These are phyloP conservation scores for Noctua comes DNA, from an alignment of 2,888 invertebrate species.

Conservation along the genomic window DNA sequence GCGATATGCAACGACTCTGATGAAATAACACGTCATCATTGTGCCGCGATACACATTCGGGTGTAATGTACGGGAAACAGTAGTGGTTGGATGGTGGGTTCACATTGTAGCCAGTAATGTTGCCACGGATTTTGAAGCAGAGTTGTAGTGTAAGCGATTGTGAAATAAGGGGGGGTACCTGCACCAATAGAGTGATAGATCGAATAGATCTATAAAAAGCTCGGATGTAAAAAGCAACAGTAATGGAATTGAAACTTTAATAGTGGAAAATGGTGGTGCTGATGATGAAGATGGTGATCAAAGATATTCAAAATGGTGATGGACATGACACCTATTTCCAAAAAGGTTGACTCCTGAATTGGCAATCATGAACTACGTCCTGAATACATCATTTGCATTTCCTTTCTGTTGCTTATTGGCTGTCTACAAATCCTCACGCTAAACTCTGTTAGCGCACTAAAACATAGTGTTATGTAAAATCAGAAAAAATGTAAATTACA, in stretches of 20 bases:
- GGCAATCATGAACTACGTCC: background rate
- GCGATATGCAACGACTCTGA: constrained; percentile 65
- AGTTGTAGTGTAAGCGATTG: no score
- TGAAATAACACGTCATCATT: constrained; percentile 81
- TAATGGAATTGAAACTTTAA: background rate
- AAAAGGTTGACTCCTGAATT: background rate
- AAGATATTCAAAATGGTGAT: no score
- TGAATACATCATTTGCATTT: background rate
- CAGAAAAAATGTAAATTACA: background rate
- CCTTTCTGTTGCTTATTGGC: background rate
- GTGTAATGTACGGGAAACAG: constrained; percentile 69
- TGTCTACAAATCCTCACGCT: no score
- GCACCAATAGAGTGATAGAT: no score
- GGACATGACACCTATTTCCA: background rate
- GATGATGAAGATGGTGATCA: no score
- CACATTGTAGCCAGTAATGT: background rate
- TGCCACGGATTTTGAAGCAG: background rate
- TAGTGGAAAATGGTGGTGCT: background rate
- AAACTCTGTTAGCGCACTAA: background rate
- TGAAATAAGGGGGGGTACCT: no score
- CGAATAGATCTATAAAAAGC: no score
- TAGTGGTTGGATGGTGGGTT: constrained; percentile 61
- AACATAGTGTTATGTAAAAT: background rate
- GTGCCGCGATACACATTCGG: constrained; percentile 79
- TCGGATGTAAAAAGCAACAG: background rate